Base-by-base conservation (phyloP, 2,797 vertebrate species). In the Labroides dimidiatus region DNA sequence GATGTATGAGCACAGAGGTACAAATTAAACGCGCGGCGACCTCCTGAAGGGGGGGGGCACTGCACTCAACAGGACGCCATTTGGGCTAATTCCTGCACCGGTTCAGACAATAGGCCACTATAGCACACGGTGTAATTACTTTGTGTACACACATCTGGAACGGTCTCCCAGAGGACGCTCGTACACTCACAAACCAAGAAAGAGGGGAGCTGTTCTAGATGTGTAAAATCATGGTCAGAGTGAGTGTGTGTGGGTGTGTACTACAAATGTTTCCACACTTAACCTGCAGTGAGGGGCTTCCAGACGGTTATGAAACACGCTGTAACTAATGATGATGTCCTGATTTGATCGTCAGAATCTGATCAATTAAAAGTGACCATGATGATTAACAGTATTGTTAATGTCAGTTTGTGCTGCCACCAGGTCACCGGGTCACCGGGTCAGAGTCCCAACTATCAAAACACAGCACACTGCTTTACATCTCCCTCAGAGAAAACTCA, bases 141-240 rank as follows among this genome's bases (percentile, higher is more conserved):
- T 86, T 91, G 91, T 93, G 86, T 91, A 92, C 92, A 91, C 90
- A 95, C 94, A 95, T 94, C 93, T 94, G 93, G 93, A 92, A 84
- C 89, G 87, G 72, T 84, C 87, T 87, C 84, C 89, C 86, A 87
- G 75, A 89, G 87, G 89, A 91, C 87, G 80, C 71, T 88, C 89
- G 91, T 90, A 88, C 79, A 80, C 84, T 84, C 77, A 17, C 80
- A 79, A 78, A 72, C 21, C 4, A 42, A 81, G 68, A 72, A 69
- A 78, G 61, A 78, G 80, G 24, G 71, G 82, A 55, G 75, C 70
- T 59, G 65, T 87, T n/a, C n/a, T n/a, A n/a, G n/a, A n/a, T 76
- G 83, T 83, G 80, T 64, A 86, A 85, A 87, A 89, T 81, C 47
- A 72, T 69, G 81, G 61, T 60, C 10, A 10, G 44, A 4, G 42